Evolutionary conservation across 2,888 invertebrate genomes (phyloP).

Genomic region (Pachydiplax longipennis): DNA sequence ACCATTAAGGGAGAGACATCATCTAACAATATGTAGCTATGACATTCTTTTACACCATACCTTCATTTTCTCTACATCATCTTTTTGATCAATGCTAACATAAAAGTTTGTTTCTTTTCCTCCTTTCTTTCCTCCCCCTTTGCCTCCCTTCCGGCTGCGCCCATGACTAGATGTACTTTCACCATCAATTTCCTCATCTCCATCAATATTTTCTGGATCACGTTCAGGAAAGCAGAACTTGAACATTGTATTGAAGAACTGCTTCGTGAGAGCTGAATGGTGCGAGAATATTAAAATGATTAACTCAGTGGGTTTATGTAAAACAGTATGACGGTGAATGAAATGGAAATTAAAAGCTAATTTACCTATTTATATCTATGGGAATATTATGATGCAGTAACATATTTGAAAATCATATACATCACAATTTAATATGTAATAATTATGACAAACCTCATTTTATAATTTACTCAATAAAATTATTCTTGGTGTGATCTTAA

Average conservation of each 20-base stretch:
- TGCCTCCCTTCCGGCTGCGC: conserved; percentile 57
- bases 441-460: too few species aligned
- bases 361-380: too few species aligned
- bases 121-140: conserved; percentile 52
- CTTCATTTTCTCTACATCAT: conserved; percentile 98
- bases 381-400: too few species aligned
- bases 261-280: conserved; percentile 80
- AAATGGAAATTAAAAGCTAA: too few species aligned
- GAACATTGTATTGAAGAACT: conserved; percentile 96
- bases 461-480: too few species aligned
- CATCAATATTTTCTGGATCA: conserved; percentile 84
- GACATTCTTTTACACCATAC: conserved; percentile 57
- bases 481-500: too few species aligned
- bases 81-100: conserved; percentile 83
- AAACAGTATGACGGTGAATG: too few species aligned
- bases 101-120: conserved; percentile 88
- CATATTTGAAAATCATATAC: too few species aligned
- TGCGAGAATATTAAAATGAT: background rate
- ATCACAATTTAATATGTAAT: too few species aligned
- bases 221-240: conserved; percentile 97
- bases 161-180: conserved; percentile 58
- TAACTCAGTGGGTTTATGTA: too few species aligned
- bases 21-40: background rate
- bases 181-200: conserved; percentile 67
- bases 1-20: too few species aligned